Evolutionary conservation across 2,888 invertebrate genomes (phyloP), one percentile per base, ranked within the genome.

Genomic region (Drosophila percnosoma): DNA sequence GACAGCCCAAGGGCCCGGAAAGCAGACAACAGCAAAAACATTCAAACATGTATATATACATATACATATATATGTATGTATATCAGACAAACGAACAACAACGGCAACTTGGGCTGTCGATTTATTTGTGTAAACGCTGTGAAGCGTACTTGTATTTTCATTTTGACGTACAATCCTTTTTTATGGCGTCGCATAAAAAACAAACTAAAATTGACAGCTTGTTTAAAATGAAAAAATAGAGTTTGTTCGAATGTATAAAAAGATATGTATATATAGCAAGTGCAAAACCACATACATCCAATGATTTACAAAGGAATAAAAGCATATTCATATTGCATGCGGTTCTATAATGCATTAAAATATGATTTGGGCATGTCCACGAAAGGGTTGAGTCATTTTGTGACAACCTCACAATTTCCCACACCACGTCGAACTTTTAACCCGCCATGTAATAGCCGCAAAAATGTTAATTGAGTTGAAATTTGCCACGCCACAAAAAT

Each of bases 391-490:
- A 62, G 49, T 36, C 59, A 61, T 68, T 73, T 81, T 57, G 78
- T 57, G 61, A 38, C 53, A 40, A 58, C 18, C 49, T 18, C 38
- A 61, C 52, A 63, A 10, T 65, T 78, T 84, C 73, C 62, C 54
- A 45, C 33, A 45, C 51, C 45, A 60, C 13, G 48, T 11, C 11
- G 29, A 64, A 65, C 79, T 78, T 87, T 80, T 83, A 76, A 89
- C 88, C 86, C 70, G 38, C 10, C 73, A 75, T 62, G 68, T 45
- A 54, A 65, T n/a, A 31, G 57, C 54, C 76, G 68, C 55, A 81
- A 77, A 78, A 72, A 73, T 83, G 90, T 91, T 89, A 89, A 91
- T 91, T 91, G 90, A 90, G 72, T 82, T 89, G 78, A 82, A 83
- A 90, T 91, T 92, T 82, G 90, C 75, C 72, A 85, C 74, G 89